Evolutionary conservation across 53 echinoderm and acorn worm genomes (phyloP).

Genomic region (Hippasteria phrygiana): DNA sequence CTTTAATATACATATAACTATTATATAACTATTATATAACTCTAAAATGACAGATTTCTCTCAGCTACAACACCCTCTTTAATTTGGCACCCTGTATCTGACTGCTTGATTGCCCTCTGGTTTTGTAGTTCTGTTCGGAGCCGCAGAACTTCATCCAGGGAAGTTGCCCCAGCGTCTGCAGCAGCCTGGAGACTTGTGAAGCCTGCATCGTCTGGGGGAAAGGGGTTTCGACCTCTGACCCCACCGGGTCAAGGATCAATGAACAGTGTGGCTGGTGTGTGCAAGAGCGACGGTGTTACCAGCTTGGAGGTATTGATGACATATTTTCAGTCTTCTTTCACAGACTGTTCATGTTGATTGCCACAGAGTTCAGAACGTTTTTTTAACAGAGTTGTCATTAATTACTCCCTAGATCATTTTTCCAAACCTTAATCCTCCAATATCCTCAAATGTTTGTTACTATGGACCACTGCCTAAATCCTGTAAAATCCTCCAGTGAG

Average conservation of each 20-base stretch:
- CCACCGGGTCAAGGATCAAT: conserved; percentile 71
- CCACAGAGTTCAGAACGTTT: not conserved
- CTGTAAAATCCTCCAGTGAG: no score
- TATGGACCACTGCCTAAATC: no score
- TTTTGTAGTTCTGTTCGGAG: conserved; percentile 4
- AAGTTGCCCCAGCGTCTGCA: conserved; percentile 79
- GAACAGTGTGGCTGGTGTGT: conserved; percentile 96
- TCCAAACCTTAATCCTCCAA: no score
- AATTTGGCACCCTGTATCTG: no score
- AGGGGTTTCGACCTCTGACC: conserved; percentile 64
- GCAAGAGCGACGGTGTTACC: conserved; percentile 80
- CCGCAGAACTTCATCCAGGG: conserved; percentile 17
- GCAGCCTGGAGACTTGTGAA: conserved; percentile 74
- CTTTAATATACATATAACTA: no score
- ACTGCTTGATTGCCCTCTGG: not conserved
- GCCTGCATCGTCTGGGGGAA: conserved; percentile 82
- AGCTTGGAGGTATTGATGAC: conserved; percentile 66
- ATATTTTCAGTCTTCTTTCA: not conserved
- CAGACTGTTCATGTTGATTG: not conserved
- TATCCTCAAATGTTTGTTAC: no score
- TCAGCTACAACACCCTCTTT: no score
- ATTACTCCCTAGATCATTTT: no score
- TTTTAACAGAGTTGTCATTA: no score
- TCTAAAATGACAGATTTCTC: no score
- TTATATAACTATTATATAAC: no score